A percentile compares a stretch with the other conserved stretches of the same genome.
phyloP scores from a whole-genome alignment of 2,888 invertebrate species.

The Oscheius sp. region DNA sequence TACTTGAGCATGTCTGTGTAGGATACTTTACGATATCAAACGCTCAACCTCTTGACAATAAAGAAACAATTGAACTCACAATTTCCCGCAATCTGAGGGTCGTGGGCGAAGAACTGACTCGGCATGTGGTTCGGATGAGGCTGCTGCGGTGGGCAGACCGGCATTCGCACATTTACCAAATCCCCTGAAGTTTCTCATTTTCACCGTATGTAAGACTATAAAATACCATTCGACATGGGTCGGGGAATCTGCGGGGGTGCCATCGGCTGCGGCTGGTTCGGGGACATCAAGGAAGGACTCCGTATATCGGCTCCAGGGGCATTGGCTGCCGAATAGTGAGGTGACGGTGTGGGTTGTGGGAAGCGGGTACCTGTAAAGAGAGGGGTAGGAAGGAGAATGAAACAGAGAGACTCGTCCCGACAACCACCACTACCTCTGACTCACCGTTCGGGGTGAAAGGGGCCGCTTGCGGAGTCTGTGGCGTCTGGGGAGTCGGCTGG shows the following conservation, averaged over 20 bases:
- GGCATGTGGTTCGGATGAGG: constrained; percentile 3
- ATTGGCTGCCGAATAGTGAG: constrained; percentile 41
- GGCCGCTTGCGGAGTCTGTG: constrained; percentile 35
- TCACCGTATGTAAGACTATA: not conserved
- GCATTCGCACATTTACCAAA: constrained; percentile 27
- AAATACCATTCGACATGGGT: constrained; percentile 31
- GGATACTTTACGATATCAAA: too few relatives aligned
- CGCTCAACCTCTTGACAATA: too few relatives aligned
- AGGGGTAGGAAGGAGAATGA: not conserved
- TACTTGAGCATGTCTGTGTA: too few relatives aligned
- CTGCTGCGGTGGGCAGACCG: constrained; percentile 13
- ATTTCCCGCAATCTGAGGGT: constrained; percentile 16
- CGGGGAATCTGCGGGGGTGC: constrained; percentile 22
- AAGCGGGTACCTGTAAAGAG: constrained; percentile 40
- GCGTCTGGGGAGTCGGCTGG: constrained; percentile 30
- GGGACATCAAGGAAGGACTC: constrained; percentile 48
- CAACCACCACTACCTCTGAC: not conserved
- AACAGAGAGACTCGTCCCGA: not conserved
- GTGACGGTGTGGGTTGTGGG: constrained; percentile 43
- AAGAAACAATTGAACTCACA: constrained; percentile 2
- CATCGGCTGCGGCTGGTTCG: constrained; percentile 39
- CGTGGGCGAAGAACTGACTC: constrained; percentile 32
- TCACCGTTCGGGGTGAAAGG: constrained; percentile 37
- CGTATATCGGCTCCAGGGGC: constrained; percentile 41
- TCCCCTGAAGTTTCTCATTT: constrained; percentile 9